Evolutionary conservation across 2,888 invertebrate genomes (phyloP).

Genomic region (Operophtera brumata): DNA sequence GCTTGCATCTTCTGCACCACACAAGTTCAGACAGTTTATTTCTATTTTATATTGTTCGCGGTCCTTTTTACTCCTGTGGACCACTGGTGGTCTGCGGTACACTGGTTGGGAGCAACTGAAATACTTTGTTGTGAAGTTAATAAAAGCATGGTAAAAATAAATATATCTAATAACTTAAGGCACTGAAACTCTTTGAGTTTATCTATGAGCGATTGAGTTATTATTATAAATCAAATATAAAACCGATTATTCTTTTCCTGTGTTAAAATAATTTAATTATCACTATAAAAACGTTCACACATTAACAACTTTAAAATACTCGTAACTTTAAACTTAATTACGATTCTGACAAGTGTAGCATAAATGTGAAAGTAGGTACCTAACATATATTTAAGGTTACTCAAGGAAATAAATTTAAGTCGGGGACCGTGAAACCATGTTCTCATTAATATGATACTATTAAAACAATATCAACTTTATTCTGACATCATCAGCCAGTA

Average conservation of each 20-base stretch:
- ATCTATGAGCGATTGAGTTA: not conserved
- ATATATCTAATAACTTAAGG: too few relatives aligned
- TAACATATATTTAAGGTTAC: slow-evolving; percentile 13
- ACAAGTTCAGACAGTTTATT: too few relatives aligned
- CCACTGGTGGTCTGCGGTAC: too few relatives aligned
- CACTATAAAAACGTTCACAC: slow-evolving; percentile 13
- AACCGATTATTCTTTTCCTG: not conserved
- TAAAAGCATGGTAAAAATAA: too few relatives aligned
- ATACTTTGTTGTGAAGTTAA: too few relatives aligned
- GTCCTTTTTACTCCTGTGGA: too few relatives aligned
- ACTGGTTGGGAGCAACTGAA: too few relatives aligned
- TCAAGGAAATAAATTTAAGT: not conserved
- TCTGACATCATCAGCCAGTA: too few relatives aligned
- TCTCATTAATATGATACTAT: too few relatives aligned
- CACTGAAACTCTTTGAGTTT: not conserved
- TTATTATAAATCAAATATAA: not conserved
- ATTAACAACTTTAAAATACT: slow-evolving; percentile 14
- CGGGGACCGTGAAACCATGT: not conserved
- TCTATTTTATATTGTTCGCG: too few relatives aligned
- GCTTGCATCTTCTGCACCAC: too few relatives aligned
- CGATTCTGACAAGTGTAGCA: slow-evolving; percentile 6
- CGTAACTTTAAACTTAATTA: slow-evolving; percentile 16
- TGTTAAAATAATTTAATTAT: slow-evolving; percentile 2
- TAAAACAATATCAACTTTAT: too few relatives aligned
- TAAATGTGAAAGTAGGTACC: slow-evolving; percentile 16